Base-by-base conservation (phyloP, 2,797 vertebrate genomes). In the Pogonophryne albipinna region DNA sequence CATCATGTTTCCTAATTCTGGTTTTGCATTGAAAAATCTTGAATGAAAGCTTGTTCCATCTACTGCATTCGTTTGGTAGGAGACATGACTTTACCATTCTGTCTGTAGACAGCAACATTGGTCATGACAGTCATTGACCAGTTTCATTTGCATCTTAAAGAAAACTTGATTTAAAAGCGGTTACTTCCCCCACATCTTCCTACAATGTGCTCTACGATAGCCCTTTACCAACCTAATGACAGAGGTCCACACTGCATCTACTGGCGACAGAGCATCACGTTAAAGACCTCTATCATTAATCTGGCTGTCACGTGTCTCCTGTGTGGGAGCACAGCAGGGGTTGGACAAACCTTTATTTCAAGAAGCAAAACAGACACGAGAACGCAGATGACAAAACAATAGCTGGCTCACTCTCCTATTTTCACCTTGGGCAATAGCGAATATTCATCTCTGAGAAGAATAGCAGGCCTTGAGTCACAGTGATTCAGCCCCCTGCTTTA, bases 341-440 rank as follows among this genome's bases (percentile, higher is more conserved):
- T 69, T 67, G 57, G 70, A 66, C 56, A 67, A 71, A 77, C 58
- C 65, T 79, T 81, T 51, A 62, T 85, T 85, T 81, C 66, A 71
- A 73, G 61, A 73, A 63, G 53, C 61, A 66, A 65, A 80, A 49
- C 63, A 78, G 55, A 80, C 85, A 82, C 12, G 50, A 70, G 65
- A 84, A 57, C 20, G 5, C 63, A 71, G 62, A 79, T 73, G 73
- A 85, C 80, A 56, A 63, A 75, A 85, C 78, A 78, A 87, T 78
- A 64, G 53, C 73, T 70, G 76, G 70, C 74, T 81, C 52, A 4
- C 58, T 23, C 55, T 74, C 47, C 13, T 34, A 16, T 61, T 87
- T 90, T 86, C 61, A 89, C 85, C 84, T 83, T 80, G 70, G 62
- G 71, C 55, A 55, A 76, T 14, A 77, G 76, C 69, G 79, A 84